Evolutionary conservation across 2,888 invertebrate genomes (phyloP).

Genomic region (Taenaris catops): DNA sequence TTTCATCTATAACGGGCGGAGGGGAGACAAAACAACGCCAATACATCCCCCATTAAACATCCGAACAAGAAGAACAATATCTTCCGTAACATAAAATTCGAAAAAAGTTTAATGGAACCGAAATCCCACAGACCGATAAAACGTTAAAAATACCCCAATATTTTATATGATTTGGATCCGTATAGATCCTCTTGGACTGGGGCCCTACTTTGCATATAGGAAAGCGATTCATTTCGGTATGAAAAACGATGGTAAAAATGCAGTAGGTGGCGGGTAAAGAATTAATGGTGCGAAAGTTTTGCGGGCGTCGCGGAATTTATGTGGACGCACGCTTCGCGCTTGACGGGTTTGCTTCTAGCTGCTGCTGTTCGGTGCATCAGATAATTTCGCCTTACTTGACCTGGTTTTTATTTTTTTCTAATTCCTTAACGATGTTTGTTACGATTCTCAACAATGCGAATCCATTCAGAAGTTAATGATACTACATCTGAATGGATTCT

Average conservation of each 20-base stretch:
- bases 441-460: too few relatives aligned
- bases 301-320: conserved; percentile 36
- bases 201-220: conserved; percentile 59
- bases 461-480: too few relatives aligned
- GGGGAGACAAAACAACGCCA: conserved; percentile 21
- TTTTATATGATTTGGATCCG: conserved; percentile 55
- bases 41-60: conserved; percentile 29
- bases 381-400: conserved; percentile 18
- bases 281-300: conserved; percentile 73
- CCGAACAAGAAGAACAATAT: conserved; percentile 55
- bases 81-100: conserved; percentile 73
- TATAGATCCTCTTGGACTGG: conserved; percentile 57
- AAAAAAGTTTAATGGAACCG: conserved; percentile 67
- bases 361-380: conserved; percentile 9
- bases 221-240: conserved; percentile 47
- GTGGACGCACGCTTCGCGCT: conserved; percentile 27
- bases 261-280: conserved; percentile 64
- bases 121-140: conserved; percentile 65
- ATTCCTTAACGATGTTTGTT: too few relatives aligned
- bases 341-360: conserved; percentile 15
- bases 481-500: too few relatives aligned
- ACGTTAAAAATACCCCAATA: conserved; percentile 65
- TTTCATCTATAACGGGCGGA: conserved; percentile 23
- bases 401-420: conserved; percentile 18
- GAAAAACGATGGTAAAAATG: conserved; percentile 47